These are phyloP conservation scores for Perognathus longimembris DNA, from an alignment of 2,113 vertebrate genomes.

Conservation along the genomic window DNA sequence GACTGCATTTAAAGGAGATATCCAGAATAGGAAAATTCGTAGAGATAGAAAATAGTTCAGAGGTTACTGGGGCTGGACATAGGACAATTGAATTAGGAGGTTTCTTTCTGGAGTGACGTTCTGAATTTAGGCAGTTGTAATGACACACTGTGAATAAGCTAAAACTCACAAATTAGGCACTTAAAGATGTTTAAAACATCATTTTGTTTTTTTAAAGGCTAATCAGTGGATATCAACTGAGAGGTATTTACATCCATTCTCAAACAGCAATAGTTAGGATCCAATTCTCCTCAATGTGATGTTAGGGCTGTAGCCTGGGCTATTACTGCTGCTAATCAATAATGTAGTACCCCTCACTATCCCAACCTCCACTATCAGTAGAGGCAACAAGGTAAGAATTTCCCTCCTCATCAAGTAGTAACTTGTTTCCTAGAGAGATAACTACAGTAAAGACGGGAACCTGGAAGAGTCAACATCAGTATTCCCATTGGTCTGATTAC, in stretches of 20 bases:
- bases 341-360: too few relatives aligned
- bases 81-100: neutral
- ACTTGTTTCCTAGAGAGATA: neutral
- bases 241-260: too few relatives aligned
- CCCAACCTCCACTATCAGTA: neutral
- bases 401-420: neutral
- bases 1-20: conserved; percentile 47
- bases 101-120: conserved; percentile 26
- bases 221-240: too few relatives aligned
- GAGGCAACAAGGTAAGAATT: conserved; percentile 1
- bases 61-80: neutral
- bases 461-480: neutral
- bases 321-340: too few relatives aligned
- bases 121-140: conserved; percentile 55
- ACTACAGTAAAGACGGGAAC: neutral
- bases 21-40: conserved; percentile 39
- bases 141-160: conserved; percentile 18
- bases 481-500: conserved; percentile 1
- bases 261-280: too few relatives aligned
- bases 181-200: conserved; percentile 34
- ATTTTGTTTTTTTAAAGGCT: neutral
- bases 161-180: conserved; percentile 29
- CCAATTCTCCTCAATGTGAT: too few relatives aligned
- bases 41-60: conserved; percentile 39
- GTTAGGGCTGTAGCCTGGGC: too few relatives aligned